Evolutionary conservation across 2,888 invertebrate species (phyloP).

Genomic region (Achlya flavicornis): DNA sequence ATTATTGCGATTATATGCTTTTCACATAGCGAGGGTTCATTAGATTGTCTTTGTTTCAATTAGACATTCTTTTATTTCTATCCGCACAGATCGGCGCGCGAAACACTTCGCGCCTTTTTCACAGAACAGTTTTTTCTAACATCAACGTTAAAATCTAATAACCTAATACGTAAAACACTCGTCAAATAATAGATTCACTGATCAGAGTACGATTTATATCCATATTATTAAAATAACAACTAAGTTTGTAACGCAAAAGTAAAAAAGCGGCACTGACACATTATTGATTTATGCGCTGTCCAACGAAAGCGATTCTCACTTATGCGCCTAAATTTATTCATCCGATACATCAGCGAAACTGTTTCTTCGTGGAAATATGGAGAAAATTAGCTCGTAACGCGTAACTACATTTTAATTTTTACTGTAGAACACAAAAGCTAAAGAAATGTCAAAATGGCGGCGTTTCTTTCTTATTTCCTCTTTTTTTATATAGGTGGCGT

Average conservation of each 20-base stretch:
- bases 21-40: conserved; percentile 31
- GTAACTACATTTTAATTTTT: conserved; percentile 67
- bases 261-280: conserved; percentile 76
- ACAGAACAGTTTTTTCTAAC: conserved; percentile 42
- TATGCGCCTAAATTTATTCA: conserved; percentile 46
- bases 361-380: conserved; percentile 46
- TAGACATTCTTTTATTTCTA: conserved; percentile 46
- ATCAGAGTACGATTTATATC: not conserved
- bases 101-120: conserved; percentile 78
- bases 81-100: conserved; percentile 48
- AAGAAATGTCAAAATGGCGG: conserved; percentile 85
- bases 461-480: conserved; percentile 58
- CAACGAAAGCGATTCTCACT: conserved; percentile 49
- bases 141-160: conserved; percentile 34
- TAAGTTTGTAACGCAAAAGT: conserved; percentile 61
- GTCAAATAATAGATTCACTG: not conserved
- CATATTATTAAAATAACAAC: conserved; percentile 44
- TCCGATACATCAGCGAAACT: conserved; percentile 39
- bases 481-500: conserved; percentile 69
- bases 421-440: conserved; percentile 78
- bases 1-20: conserved; percentile 30
- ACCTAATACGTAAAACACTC: conserved; percentile 18
- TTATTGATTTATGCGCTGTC: conserved; percentile 75
- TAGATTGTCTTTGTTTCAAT: conserved; percentile 50
- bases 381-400: conserved; percentile 46